Evolutionary conservation across 2,797 vertebrate genomes (phyloP), one percentile per base, ranked within the genome.

Genomic region (Tenualosa ilisha): DNA sequence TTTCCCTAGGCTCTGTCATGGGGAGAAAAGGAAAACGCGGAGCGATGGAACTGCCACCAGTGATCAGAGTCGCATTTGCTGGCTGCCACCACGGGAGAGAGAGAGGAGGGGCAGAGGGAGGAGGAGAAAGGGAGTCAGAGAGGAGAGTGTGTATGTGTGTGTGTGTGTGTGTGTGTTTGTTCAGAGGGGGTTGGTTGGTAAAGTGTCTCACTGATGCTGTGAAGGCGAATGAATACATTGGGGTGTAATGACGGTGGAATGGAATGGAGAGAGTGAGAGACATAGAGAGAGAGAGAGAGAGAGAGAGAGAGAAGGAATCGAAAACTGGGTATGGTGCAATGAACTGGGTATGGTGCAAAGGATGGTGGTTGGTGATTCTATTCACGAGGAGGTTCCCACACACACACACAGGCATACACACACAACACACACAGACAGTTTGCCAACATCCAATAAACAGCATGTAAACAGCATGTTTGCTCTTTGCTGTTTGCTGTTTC

Each of bases 41-140:
- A 87, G 92, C 86, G 93, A 93, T 91, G 85, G 93, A 93, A 89
- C 89, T 95, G 94, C 92, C 92, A 93, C 91, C 84, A 90, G 92
- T 87, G 88, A 95, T 94, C 91, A 94, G 88, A 91, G 86, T 83
- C 84, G 89, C 82, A 59, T 82, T 83, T 85, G 65, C 50, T 88
- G 85, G 81, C 51, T 53, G 51, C 51, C 86, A 83, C 81, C 50
- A 86, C 17, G 88, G 65, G 87, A 87, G 81, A 79, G 26, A 85
- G 85, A 82, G 40, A 81, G 59, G 7, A 15, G 49, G 61, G 54
- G 59, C 82, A 6, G 26, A 54, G 20, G 12, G 75, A 43, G 51
- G 63, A 13, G 40, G 86, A 26, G 15, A 31, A 2, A 68, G 31
- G 83, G 31, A 68, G 26, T 5, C 8, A 24, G 20, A 20, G 9